Evolutionary conservation across 2,113 vertebrate genomes (phyloP), one percentile per base, ranked within the genome.

Genomic region (Haemorhous mexicanus): DNA sequence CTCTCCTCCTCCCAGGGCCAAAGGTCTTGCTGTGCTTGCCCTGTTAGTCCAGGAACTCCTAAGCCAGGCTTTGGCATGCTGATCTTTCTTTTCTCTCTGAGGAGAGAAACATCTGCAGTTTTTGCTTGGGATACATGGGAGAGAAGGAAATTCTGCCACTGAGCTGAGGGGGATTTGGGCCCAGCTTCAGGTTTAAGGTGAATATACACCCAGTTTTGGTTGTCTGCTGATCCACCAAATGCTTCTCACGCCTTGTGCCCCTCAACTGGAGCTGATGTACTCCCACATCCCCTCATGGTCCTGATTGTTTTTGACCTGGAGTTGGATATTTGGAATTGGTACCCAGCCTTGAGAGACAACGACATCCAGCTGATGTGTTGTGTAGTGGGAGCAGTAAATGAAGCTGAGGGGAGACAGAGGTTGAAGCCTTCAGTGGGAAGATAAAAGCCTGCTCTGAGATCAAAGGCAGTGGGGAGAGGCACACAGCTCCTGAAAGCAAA

Each of bases 361-460:
- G 50, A 11, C 32, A 52, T 6, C 30, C 58, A 82, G 39, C n/a
- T 64, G 69, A 27, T 44, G 17, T 53, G 46, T 32, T 77, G n/a
- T 62, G n/a, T 39, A 18, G 7, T 24, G 41, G 52, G 74, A 44
- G 16, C 66, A 75, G 84, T 16, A 49, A 61, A 52, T 61, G 47
- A 30, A 84, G 80, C 27, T 74, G 47, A 67, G 28, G 41, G 33
- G 44, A 41, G 61, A 55, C 37, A 12, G 55, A 46, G 39, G 18
- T 9, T 64, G 56, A 44, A 91, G 69, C 32, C 58, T 55, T 66
- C 63, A 32, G 21, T 62, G 13, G 30, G 32, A 68, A 94, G 86
- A 89, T 72, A 87, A 92, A 94, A 95, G 81, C 39, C 37, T 66
- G 17, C 63, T 52, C 82, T 2, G 9, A 58, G 87, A 92, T 92